Evolutionary conservation across 2,888 invertebrate species (phyloP).

Genomic region (Amphipyra tragopoginis): DNA sequence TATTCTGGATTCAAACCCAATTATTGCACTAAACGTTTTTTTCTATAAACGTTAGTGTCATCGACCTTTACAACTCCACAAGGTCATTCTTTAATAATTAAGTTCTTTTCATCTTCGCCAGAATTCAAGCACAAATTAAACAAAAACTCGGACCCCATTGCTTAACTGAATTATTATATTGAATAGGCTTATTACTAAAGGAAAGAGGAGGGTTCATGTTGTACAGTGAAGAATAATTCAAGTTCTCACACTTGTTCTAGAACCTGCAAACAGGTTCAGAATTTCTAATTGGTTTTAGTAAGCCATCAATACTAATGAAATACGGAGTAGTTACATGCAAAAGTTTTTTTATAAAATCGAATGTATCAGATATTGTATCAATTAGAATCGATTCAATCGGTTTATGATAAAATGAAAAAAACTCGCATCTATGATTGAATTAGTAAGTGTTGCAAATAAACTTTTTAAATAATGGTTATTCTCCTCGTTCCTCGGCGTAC

Average conservation of each 20-base stretch:
- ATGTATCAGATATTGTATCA: constrained; percentile 42
- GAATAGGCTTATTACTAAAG: constrained; percentile 78
- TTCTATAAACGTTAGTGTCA: constrained; percentile 38
- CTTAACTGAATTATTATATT: constrained; percentile 70
- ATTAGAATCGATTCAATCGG: constrained; percentile 51
- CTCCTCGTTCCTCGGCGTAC: constrained; percentile 1
- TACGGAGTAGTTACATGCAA: constrained; percentile 32
- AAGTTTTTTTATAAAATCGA: constrained; percentile 36
- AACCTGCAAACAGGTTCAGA: constrained; percentile 58
- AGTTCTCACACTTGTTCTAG: constrained; percentile 70
- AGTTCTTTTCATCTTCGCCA: constrained; percentile 48
- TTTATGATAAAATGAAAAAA: constrained; percentile 42
- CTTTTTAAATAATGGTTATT: constrained; percentile 14
- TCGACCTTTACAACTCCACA: constrained; percentile 45
- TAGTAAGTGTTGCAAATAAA: constrained; percentile 33
- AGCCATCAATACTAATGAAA: constrained; percentile 60
- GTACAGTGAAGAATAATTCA: constrained; percentile 55
- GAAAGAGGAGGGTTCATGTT: constrained; percentile 51
- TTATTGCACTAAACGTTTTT: constrained; percentile 29
- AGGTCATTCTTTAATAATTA: constrained; percentile 57
- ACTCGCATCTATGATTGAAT: constrained; percentile 37
- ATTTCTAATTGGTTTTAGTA: constrained; percentile 61
- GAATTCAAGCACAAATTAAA: constrained; percentile 55
- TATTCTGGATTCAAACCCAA: background rate
- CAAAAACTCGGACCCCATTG: constrained; percentile 62